Evolutionary conservation across 2,113 vertebrate species (phyloP).

Genomic region (Girardinichthys multiradiatus): DNA sequence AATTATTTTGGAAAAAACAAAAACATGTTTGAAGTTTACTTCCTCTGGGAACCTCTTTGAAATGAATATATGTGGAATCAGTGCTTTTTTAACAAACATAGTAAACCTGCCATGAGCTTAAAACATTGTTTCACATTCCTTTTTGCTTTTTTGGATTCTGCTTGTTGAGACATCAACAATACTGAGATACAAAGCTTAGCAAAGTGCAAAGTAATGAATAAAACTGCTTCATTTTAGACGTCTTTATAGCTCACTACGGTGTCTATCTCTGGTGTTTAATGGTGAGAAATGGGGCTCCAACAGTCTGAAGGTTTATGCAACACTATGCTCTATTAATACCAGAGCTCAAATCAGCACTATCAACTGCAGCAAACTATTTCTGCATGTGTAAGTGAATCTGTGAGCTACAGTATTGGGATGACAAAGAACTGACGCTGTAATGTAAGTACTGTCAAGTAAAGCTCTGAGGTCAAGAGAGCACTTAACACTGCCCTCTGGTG

Average conservation of each 20-base stretch:
- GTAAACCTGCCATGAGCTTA: conserved; percentile 24
- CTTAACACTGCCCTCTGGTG: conserved; percentile 75
- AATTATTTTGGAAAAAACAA: no score
- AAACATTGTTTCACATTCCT: conserved; percentile 15
- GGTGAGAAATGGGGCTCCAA: conserved; percentile 14
- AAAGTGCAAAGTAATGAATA: conserved; percentile 24
- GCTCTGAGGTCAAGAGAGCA: conserved; percentile 59
- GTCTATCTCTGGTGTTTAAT: conserved; percentile 13
- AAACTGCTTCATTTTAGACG: conserved; percentile 25
- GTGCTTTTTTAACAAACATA: conserved; percentile 20
- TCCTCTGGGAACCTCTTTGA: background rate
- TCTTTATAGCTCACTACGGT: conserved; percentile 25
- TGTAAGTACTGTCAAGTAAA: conserved; percentile 12
- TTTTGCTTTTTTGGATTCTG: conserved; percentile 17
- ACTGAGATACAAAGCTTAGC: conserved; percentile 34
- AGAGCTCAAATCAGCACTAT: background rate
- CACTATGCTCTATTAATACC: conserved; percentile 1
- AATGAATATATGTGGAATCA: conserved; percentile 11
- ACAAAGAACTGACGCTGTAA: conserved; percentile 8
- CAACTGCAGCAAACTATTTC: background rate
- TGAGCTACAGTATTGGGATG: conserved; percentile 6
- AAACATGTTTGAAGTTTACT: background rate
- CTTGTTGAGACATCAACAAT: conserved; percentile 46
- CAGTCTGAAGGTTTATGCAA: conserved; percentile 8
- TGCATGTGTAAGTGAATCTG: conserved; percentile 2